Evolutionary conservation across 2,113 vertebrate genomes (phyloP).

Genomic region (Tringa solitaria): DNA sequence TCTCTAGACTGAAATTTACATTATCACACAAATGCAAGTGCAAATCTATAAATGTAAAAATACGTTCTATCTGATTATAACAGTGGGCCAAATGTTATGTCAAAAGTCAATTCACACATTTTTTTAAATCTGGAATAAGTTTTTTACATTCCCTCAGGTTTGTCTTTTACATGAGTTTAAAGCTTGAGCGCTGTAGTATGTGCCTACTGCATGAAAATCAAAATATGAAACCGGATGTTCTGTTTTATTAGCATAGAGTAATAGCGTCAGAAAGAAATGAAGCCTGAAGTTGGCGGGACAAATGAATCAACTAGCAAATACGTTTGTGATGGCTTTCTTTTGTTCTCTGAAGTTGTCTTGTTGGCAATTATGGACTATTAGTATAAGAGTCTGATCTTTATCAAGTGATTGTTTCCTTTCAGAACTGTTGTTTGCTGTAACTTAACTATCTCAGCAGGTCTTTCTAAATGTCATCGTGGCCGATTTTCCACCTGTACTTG

Average conservation of each 20-base stretch:
- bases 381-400: neutral
- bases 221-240: neutral
- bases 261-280: neutral
- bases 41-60: neutral
- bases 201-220: neutral
- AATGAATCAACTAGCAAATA: neutral
- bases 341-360: neutral
- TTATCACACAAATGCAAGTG: neutral
- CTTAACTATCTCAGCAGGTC: neutral
- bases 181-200: neutral
- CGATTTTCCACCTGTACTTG: neutral
- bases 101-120: neutral
- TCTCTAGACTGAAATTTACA: neutral
- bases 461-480: neutral
- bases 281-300: neutral
- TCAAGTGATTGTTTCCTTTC: neutral
- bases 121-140: neutral
- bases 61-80: neutral
- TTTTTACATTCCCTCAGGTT: neutral
- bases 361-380: neutral
- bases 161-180: neutral
- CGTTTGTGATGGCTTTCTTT: fast-evolving
- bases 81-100: neutral
- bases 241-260: neutral
- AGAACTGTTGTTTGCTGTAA: neutral